Base-by-base conservation (phyloP, 1,140 invertebrate species). In the Dinoponera quadriceps region DNA sequence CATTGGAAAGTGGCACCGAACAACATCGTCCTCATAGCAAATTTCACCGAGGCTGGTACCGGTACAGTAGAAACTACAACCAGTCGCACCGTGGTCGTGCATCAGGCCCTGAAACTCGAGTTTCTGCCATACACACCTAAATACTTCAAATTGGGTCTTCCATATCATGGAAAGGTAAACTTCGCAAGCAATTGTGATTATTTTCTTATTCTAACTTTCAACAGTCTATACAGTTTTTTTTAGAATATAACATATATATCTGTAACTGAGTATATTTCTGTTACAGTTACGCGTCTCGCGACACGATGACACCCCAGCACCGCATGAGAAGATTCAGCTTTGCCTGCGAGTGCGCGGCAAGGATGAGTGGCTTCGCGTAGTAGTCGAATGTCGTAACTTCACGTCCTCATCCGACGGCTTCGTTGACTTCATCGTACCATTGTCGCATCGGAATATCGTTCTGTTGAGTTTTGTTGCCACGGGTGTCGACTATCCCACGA, bases 41-140 rank as follows among this genome's bases (percentile, higher is more conserved):
- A 95, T 66, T 95, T 96, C 18, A 96, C 95, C 0, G 96, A 97
- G 90, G 94, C 95, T 22, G 95, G 96, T 4, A 97, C 96, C 0
- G 95, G 95, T 51, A 93, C 95, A 13, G 95, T 95, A 88, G 94
- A 96, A 86, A 96, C 96, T 69, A 94, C 95, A 0, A 96, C 95
- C 3, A 95, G 94, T n/a, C 93, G 94, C 3, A 95, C 95, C 0
- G 90, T 94, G 44, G 94, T 96, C 0, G 93, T 95, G 7, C 94
- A 95, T 71, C 93, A 95, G 18, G 93, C 95, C 0, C 84, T 96
- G 7, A 94, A 95, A 25, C 77, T 96, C 20, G 94, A 96, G 81
- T 96, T 96, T 82, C 85, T 94, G 0, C 90, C 93, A 1, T 94
- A 95, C 25, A 94, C 95, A 2, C 91, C 95, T 2, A 94, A 95